A percentile compares a stretch with the other conserved stretches of the same genome.
phyloP scores from a whole-genome alignment of 2,113 vertebrate species.

The Eidolon helvum region DNA sequence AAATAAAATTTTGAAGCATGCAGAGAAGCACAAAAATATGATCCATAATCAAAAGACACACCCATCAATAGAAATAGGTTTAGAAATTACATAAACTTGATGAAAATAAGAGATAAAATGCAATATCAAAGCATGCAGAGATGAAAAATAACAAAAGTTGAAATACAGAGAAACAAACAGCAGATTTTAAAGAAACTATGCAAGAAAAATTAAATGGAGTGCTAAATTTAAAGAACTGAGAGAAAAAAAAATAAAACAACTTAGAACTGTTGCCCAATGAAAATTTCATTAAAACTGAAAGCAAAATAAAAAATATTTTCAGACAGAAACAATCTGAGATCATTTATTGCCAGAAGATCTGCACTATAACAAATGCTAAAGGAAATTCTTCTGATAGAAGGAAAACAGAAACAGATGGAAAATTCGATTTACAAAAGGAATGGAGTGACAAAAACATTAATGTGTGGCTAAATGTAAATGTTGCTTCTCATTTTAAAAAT shows the following conservation, averaged over 20 bases:
- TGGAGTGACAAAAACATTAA: neutral
- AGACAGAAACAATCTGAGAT: neutral
- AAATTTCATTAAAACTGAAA: neutral
- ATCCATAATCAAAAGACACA: neutral
- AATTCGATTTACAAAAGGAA: neutral
- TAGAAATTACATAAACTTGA: neutral
- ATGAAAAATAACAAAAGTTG: neutral
- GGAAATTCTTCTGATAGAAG: neutral
- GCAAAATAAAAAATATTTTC: neutral
- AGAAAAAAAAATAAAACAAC: neutral
- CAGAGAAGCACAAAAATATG: neutral
- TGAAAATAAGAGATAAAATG: neutral
- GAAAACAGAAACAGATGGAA: neutral
- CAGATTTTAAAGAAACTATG: neutral
- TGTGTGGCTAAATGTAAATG: neutral
- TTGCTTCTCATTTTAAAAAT: neutral
- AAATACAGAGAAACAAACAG: neutral
- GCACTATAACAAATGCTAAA: neutral
- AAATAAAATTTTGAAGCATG: neutral
- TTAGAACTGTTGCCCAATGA: neutral
- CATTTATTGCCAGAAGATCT: neutral
- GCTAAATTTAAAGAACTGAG: neutral
- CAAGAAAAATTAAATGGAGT: neutral
- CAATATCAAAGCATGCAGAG: neutral
- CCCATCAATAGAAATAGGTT: neutral